phyloP scores from a whole-genome alignment of 2,113 vertebrate genomes.

The Pteronura brasiliensis region DNA sequence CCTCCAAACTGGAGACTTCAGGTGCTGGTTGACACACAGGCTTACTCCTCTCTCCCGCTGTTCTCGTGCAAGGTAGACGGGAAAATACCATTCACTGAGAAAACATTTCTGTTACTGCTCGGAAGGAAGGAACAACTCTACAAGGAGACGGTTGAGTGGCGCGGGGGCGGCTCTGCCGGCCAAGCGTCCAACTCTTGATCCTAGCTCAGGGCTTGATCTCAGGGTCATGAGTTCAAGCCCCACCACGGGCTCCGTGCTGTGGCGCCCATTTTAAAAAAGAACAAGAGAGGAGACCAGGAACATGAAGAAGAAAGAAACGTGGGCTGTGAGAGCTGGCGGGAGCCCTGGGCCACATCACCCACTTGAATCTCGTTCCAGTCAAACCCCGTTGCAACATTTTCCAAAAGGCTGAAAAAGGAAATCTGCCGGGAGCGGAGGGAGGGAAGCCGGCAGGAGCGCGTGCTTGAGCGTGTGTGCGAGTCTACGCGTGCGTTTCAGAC shows the following conservation, averaged over 20 bases:
- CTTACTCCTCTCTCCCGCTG: background rate
- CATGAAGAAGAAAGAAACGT: background rate
- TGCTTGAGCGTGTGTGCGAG: background rate
- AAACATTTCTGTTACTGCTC: background rate
- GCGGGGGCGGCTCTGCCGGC: background rate
- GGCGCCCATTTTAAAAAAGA: background rate
- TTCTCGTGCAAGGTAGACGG: background rate
- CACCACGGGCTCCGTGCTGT: no score
- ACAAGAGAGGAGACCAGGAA: background rate
- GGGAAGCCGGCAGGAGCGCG: fast-evolving
- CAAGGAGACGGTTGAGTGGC: background rate
- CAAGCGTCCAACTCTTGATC: background rate
- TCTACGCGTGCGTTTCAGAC: background rate
- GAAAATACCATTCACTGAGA: background rate
- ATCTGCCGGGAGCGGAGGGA: background rate
- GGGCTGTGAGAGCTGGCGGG: background rate
- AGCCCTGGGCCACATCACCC: background rate
- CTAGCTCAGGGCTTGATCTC: background rate
- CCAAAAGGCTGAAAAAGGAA: background rate
- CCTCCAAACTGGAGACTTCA: fast-evolving
- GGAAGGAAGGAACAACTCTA: background rate
- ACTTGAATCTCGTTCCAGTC: fast-evolving
- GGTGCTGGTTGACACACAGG: background rate
- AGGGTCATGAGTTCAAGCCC: background rate
- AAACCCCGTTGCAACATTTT: background rate